phyloP scores from a whole-genome alignment of 2,888 invertebrate species.

The Gortyna flavago region DNA sequence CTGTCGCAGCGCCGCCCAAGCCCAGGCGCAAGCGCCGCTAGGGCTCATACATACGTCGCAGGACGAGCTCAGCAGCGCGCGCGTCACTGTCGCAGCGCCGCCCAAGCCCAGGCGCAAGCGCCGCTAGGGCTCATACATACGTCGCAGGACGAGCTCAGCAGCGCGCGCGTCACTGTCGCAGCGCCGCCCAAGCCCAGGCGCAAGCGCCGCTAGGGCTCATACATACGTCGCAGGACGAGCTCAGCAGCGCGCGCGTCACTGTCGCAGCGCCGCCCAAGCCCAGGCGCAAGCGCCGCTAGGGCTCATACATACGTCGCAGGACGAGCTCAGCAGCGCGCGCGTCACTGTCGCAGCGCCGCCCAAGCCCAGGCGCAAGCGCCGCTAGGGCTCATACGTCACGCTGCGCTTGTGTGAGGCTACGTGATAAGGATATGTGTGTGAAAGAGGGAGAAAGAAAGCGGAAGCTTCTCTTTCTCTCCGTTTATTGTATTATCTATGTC shows the following conservation, averaged over 20 bases:
- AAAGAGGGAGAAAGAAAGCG: neutral
- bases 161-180: slow-evolving; percentile 79
- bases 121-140: too few species aligned
- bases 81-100: slow-evolving; percentile 76
- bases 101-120: slow-evolving; percentile 65
- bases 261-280: slow-evolving; percentile 75
- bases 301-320: too few species aligned
- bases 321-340: slow-evolving; percentile 76
- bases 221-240: slow-evolving; percentile 74
- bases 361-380: slow-evolving; percentile 63
- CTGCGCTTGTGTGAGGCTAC: slow-evolving; percentile 23
- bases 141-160: slow-evolving; percentile 72
- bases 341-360: slow-evolving; percentile 76
- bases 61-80: slow-evolving; percentile 77
- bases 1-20: slow-evolving; percentile 74
- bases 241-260: slow-evolving; percentile 76
- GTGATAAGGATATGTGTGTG: neutral
- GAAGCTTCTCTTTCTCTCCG: neutral
- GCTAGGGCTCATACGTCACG: neutral
- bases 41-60: too few species aligned
- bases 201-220: slow-evolving; percentile 48
- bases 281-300: slow-evolving; percentile 48
- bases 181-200: slow-evolving; percentile 69
- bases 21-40: slow-evolving; percentile 57
- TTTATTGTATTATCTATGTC: neutral